phyloP scores from a whole-genome alignment of 2,888 invertebrate genomes.

The Parthenolecanium corni region DNA sequence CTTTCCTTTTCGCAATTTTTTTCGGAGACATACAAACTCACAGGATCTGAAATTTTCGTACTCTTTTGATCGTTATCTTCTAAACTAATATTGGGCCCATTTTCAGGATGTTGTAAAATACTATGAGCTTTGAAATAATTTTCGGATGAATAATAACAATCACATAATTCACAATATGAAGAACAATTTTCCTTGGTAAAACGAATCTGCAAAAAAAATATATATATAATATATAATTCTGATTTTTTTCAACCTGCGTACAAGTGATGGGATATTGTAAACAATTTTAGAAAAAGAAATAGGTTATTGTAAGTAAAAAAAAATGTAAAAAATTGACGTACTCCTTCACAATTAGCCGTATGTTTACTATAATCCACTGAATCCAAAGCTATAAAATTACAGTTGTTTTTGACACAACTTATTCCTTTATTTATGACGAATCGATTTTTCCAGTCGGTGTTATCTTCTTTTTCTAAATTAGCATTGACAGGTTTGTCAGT shows the following conservation, averaged over 20 bases:
- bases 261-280: no score
- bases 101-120: conserved; percentile 7
- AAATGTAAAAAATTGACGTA: background rate
- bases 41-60: conserved; percentile 11
- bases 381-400: conserved; percentile 13
- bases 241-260: background rate
- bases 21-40: conserved; percentile 8
- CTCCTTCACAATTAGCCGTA: conserved; percentile 14
- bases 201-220: conserved; percentile 9
- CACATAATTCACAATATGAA: conserved; percentile 8
- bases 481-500: conserved; percentile 1
- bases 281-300: no score
- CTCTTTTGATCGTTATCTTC: background rate
- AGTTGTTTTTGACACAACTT: conserved; percentile 3
- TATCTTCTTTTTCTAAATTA: conserved; percentile 11
- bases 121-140: conserved; percentile 12
- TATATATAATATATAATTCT: background rate
- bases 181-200: background rate
- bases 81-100: conserved; percentile 8
- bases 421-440: conserved; percentile 12
- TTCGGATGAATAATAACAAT: conserved; percentile 14
- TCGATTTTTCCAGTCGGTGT: conserved; percentile 1
- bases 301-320: background rate
- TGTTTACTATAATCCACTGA: conserved; percentile 9
- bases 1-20: conserved; percentile 1